A percentile compares a stretch with the other conserved stretches of the same genome.
These are phyloP conservation scores for Lathamus discolor DNA, from an alignment of 2,113 vertebrate species.

Conservation along the genomic window DNA sequence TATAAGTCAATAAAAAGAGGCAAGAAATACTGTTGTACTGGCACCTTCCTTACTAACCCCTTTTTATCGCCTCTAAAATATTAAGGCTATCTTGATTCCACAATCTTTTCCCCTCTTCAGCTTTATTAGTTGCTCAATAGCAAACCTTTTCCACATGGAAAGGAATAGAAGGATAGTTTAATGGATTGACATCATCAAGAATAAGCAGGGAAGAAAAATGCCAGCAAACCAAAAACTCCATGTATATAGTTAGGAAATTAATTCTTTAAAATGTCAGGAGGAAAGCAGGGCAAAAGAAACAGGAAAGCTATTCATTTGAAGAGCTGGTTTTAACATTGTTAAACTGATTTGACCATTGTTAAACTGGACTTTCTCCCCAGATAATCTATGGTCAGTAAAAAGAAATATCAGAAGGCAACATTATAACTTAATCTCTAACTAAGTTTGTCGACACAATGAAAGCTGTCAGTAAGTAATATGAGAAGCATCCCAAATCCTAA, in stretches of 20 bases:
- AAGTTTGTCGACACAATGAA: neutral
- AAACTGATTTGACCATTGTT: neutral
- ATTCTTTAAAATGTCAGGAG: neutral
- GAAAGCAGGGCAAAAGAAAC: neutral
- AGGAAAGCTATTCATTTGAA: neutral
- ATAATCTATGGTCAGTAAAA: neutral
- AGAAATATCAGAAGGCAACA: neutral
- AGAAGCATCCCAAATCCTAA: neutral
- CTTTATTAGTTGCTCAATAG: neutral
- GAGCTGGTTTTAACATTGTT: neutral
- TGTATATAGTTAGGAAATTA: neutral
- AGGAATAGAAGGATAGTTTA: neutral
- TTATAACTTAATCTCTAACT: neutral
- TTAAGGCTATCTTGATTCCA: neutral
- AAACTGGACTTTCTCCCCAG: neutral
- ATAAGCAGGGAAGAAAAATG: neutral
- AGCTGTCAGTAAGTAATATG: neutral
- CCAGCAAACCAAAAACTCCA: neutral
- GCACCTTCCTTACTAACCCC: neutral
- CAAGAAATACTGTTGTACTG: neutral
- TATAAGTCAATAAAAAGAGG: neutral
- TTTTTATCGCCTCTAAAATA: neutral
- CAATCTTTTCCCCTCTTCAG: neutral
- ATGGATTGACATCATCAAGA: neutral
- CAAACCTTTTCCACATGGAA: neutral